phyloP scores from a whole-genome alignment of 2,888 invertebrate species.

The Flexamia atlantica region DNA sequence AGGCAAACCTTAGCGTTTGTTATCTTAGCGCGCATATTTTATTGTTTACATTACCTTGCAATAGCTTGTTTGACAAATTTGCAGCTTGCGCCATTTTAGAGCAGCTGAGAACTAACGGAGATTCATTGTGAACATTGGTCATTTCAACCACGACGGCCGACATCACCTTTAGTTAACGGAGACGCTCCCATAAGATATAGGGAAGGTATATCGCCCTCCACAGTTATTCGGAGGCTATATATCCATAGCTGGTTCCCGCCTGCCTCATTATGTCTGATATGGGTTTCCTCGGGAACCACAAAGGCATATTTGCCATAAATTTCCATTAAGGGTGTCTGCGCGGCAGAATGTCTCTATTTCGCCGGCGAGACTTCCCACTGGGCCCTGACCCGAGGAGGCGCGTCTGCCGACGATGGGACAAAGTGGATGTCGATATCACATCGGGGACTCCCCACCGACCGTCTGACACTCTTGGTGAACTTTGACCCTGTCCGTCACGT shows the following conservation, averaged over 20 bases:
- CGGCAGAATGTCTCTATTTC: slow-evolving; percentile 46
- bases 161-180: too few species aligned
- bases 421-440: not conserved
- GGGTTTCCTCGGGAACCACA: slow-evolving; percentile 47
- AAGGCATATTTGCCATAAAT: slow-evolving; percentile 50
- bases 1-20: too few species aligned
- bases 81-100: too few species aligned
- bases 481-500: not conserved
- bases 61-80: too few species aligned
- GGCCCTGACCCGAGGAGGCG: slow-evolving; percentile 1
- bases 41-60: too few species aligned
- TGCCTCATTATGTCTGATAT: slow-evolving; percentile 46
- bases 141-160: too few species aligned
- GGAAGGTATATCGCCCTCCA: too few species aligned
- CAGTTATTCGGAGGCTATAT: slow-evolving; percentile 17
- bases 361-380: slow-evolving; percentile 43
- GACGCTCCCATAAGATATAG: too few species aligned
- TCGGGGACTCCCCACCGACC: not conserved
- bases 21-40: too few species aligned
- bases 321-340: slow-evolving; percentile 49
- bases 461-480: not conserved
- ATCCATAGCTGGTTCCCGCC: slow-evolving; percentile 14
- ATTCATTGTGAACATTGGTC: too few species aligned
- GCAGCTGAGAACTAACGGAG: too few species aligned
- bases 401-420: not conserved